Conservation (phyloP, 2,888 invertebrate species). For the Megalurothrips usitatus region DNA sequence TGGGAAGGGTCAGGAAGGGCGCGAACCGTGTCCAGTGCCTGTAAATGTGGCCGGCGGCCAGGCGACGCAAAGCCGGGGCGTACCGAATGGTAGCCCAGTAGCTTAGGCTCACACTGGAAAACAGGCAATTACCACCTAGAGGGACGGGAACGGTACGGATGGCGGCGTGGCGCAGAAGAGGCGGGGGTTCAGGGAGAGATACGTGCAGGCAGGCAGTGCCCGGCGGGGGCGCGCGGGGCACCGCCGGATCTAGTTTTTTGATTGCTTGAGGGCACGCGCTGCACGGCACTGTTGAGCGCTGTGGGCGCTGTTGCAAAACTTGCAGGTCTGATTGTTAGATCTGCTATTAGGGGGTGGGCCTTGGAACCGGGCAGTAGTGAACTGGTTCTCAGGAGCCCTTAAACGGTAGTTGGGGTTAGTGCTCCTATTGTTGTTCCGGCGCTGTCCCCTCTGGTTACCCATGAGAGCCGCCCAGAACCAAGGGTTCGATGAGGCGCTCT, state of each 20-base stretch:
- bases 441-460: too few species aligned
- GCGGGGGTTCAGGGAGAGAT: not conserved
- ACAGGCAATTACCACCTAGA: too few species aligned
- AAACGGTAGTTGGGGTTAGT: too few species aligned
- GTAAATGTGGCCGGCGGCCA: not conserved
- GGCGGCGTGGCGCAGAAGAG: not conserved
- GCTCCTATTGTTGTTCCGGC: not conserved
- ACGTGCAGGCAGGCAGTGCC: not conserved
- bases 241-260: not conserved
- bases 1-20: not conserved
- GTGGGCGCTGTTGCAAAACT: not conserved
- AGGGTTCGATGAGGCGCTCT: not conserved
- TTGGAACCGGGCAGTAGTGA: not conserved
- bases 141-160: too few species aligned
- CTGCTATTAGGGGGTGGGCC: not conserved
- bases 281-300: not conserved
- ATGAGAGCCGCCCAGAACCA: not conserved
- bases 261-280: not conserved
- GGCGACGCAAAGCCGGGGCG: not conserved
- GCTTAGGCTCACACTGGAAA: too few species aligned
- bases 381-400: not conserved
- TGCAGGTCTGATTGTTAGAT: not conserved
- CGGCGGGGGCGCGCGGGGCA: not conserved
- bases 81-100: too few species aligned
- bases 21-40: not conserved